These are phyloP conservation scores for Mechanitis messenoides DNA, from an alignment of 2,888 invertebrate species.

Conservation along the genomic window DNA sequence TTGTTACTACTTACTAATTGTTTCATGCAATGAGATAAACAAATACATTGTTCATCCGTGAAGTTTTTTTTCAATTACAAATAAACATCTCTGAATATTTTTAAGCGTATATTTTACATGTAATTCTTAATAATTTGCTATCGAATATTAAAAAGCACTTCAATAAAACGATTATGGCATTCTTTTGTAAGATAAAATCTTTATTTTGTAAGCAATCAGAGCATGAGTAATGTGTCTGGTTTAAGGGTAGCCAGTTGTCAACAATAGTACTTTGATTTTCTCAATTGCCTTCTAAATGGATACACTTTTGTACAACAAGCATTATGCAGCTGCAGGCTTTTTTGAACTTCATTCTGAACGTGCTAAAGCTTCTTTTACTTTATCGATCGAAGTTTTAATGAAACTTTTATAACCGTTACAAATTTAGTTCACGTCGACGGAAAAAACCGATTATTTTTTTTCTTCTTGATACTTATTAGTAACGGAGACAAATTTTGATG, in stretches of 20 bases:
- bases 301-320: slow-evolving; percentile 9
- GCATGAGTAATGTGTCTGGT: slow-evolving; percentile 23
- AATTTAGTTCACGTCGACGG: slow-evolving; percentile 38
- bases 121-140: too few species aligned
- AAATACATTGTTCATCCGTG: too few species aligned
- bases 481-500: not conserved
- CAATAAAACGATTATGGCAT: not conserved
- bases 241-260: slow-evolving; percentile 28
- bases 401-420: slow-evolving; percentile 43
- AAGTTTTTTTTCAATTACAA: too few species aligned
- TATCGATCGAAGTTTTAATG: slow-evolving; percentile 22
- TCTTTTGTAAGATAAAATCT: not conserved
- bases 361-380: slow-evolving; percentile 19
- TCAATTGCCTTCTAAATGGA: slow-evolving; percentile 43
- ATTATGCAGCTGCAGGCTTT: slow-evolving; percentile 1
- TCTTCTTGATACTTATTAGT: slow-evolving; percentile 7
- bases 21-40: slow-evolving; percentile 8
- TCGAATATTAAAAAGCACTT: not conserved
- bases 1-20: slow-evolving; percentile 23
- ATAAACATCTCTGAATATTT: too few species aligned
- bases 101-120: too few species aligned
- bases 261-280: slow-evolving; percentile 37
- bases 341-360: slow-evolving; percentile 20
- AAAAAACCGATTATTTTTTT: slow-evolving; percentile 33
- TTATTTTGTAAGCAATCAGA: slow-evolving; percentile 22